A percentile compares a stretch with the other conserved stretches of the same genome.
Conservation (phyloP, 2,113 vertebrate species). For the Prionailurus bengalensis region DNA sequence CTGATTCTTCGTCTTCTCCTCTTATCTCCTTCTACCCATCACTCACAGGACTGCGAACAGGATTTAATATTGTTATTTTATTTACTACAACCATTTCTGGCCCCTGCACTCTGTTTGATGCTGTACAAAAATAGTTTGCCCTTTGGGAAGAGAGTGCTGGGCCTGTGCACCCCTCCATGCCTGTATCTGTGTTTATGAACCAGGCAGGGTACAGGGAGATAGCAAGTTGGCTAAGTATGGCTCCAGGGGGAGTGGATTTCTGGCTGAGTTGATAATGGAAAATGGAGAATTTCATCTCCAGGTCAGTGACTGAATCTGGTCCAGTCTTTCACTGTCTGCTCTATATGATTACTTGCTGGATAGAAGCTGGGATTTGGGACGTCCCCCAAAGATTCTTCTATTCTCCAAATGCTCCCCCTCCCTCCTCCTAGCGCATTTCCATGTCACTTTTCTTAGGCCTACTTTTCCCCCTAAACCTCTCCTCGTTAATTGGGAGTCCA, state of each 20-base stretch:
- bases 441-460: neutral
- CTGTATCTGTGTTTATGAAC: constrained; percentile 56
- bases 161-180: constrained; percentile 47
- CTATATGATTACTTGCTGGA: constrained; percentile 42
- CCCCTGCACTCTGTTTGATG: constrained; percentile 53
- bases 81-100: constrained; percentile 78
- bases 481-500: constrained; percentile 47
- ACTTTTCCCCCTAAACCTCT: neutral
- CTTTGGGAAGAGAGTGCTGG: constrained; percentile 74
- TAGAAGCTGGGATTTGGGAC: constrained; percentile 47
- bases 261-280: constrained; percentile 80
- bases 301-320: constrained; percentile 76
- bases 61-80: constrained; percentile 81
- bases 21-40: constrained; percentile 77
- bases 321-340: constrained; percentile 68
- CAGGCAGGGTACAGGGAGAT: constrained; percentile 56
- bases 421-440: neutral
- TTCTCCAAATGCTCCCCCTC: constrained; percentile 5
- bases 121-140: constrained; percentile 63
- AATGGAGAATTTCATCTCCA: constrained; percentile 76
- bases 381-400: neutral
- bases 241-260: constrained; percentile 77
- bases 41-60: constrained; percentile 77
- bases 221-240: constrained; percentile 72
- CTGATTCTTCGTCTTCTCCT: constrained; percentile 41